Percentiles rank a stretch among this genome's conserved stretches.
phyloP scores from a whole-genome alignment of 1,140 invertebrate genomes.

The Neodiprion lecontei region DNA sequence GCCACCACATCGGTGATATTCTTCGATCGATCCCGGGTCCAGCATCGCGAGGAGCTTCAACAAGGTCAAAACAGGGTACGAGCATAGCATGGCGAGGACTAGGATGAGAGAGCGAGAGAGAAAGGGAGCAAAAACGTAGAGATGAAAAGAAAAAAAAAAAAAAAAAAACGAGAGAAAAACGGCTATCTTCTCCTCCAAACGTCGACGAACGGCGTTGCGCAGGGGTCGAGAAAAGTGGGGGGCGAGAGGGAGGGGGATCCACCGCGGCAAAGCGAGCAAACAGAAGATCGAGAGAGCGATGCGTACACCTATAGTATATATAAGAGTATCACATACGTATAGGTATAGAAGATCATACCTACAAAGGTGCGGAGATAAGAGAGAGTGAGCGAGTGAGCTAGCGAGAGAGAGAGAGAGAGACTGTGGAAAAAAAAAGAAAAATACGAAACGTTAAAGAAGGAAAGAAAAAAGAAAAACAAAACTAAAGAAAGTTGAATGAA shows the following conservation, averaged over 20 bases:
- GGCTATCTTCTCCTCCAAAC: background rate
- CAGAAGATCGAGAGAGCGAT: too few relatives aligned
- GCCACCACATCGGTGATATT: background rate
- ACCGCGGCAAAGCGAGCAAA: conserved; percentile 22
- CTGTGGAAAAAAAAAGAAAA: conserved; percentile 15
- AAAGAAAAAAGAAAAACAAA: conserved; percentile 22
- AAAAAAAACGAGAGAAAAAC: background rate
- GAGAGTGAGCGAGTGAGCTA: conserved; percentile 25
- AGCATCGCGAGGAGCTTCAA: background rate
- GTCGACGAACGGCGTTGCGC: conserved; percentile 3
- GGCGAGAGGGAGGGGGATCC: conserved; percentile 23
- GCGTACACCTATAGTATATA: too few relatives aligned
- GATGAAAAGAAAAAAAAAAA: conserved; percentile 24
- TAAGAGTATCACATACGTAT: too few relatives aligned
- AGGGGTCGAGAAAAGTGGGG: background rate
- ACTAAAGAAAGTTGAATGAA: conserved; percentile 21
- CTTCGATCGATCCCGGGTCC: background rate
- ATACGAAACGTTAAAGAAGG: conserved; percentile 10
- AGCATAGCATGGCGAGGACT: conserved; percentile 6
- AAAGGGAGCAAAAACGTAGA: conserved; percentile 1
- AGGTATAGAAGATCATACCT: too few relatives aligned
- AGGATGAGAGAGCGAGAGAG: background rate
- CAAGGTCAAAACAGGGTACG: conserved; percentile 26
- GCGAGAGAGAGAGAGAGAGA: conserved; percentile 17
- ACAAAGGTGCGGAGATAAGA: background rate